These are phyloP conservation scores for Cotesia glomerata DNA, from an alignment of 1,140 invertebrate genomes.

Conservation along the genomic window DNA sequence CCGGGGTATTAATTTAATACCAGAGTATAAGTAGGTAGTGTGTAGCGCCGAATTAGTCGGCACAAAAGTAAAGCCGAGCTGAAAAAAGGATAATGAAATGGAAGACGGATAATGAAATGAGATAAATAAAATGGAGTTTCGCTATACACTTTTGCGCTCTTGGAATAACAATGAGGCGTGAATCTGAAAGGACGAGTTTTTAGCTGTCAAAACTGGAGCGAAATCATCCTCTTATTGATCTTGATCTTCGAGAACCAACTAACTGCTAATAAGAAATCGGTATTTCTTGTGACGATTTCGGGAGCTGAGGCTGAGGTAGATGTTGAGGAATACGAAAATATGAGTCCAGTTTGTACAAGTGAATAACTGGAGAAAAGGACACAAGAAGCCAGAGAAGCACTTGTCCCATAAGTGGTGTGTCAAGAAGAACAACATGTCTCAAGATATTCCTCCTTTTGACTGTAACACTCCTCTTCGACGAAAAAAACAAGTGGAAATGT, in stretches of 20 bases:
- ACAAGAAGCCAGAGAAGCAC: neutral
- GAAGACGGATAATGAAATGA: neutral
- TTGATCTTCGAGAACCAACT: neutral
- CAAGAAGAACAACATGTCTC: conserved; percentile 1
- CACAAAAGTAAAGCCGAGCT: no score
- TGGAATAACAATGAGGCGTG: neutral
- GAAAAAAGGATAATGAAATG: neutral
- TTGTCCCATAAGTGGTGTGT: neutral
- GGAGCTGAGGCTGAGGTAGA: neutral
- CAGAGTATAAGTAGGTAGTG: no score
- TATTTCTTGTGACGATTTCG: conserved; percentile 12
- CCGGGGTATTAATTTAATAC: no score
- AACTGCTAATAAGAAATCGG: conserved; percentile 12
- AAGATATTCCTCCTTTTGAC: conserved; percentile 1
- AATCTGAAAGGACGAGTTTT: conserved; percentile 6
- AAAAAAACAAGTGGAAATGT: neutral
- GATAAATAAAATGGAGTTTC: neutral
- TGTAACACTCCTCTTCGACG: neutral
- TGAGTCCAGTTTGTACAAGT: neutral
- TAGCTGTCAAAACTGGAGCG: conserved; percentile 18
- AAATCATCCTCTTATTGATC: conserved; percentile 27
- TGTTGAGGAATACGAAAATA: neutral
- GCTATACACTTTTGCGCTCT: neutral
- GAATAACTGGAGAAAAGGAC: neutral
- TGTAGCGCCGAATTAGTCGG: no score